Evolutionary conservation across 2,113 vertebrate genomes (phyloP).

Genomic region (Pachycephala philippinensis): DNA sequence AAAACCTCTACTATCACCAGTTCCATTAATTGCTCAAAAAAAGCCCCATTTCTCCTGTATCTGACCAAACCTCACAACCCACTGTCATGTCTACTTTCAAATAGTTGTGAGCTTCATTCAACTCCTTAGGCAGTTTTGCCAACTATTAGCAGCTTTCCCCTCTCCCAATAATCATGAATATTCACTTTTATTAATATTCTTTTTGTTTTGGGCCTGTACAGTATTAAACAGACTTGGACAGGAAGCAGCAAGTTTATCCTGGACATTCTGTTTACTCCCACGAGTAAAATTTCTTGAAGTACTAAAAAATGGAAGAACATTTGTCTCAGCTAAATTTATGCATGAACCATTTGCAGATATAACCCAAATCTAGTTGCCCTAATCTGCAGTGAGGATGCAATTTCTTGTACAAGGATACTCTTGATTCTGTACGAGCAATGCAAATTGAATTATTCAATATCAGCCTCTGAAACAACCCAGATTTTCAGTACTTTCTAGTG

Average conservation of each 20-base stretch:
- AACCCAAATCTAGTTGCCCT: background rate
- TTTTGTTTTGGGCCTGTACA: background rate
- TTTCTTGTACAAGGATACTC: background rate
- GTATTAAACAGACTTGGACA: background rate
- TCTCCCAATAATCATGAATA: background rate
- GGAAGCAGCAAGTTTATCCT: background rate
- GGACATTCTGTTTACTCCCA: background rate
- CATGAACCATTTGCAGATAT: background rate
- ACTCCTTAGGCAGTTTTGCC: background rate
- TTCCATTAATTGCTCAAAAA: background rate
- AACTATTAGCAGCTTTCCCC: background rate
- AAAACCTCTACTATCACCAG: background rate
- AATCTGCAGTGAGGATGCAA: background rate
- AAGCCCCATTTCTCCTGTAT: background rate
- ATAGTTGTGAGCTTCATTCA: background rate
- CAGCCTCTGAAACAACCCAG: background rate
- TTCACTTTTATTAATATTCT: background rate
- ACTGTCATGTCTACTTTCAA: background rate
- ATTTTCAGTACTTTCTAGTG: background rate
- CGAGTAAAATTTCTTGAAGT: background rate
- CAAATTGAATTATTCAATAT: background rate
- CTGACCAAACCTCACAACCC: background rate
- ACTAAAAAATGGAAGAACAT: background rate
- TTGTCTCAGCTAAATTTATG: background rate
- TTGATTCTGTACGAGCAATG: background rate